Evolutionary conservation across 2,797 vertebrate genomes (phyloP).

Genomic region (Hydrophis major): DNA sequence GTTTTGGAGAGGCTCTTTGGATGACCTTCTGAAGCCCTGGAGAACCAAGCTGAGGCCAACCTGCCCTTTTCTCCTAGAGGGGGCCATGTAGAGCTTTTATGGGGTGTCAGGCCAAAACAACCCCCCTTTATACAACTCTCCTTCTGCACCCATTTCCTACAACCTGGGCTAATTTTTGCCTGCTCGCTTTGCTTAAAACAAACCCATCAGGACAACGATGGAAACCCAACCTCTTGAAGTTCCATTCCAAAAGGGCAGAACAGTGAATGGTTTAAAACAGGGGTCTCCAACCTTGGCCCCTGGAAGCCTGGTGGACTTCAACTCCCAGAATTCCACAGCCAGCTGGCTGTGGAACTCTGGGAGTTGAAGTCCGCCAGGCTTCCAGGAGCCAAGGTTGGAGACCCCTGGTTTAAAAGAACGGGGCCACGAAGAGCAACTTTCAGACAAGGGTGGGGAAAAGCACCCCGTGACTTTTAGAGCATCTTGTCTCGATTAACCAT

Average conservation of each 20-base stretch:
- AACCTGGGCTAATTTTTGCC: not conserved
- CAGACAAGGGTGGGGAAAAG: no score
- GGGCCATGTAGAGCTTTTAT: not conserved
- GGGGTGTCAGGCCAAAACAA: not conserved
- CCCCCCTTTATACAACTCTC: not conserved
- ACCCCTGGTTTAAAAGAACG: not conserved
- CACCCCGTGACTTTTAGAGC: not conserved
- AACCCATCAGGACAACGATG: not conserved
- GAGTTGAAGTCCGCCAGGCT: no score
- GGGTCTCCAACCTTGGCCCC: no score
- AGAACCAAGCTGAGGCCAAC: not conserved
- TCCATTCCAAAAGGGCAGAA: not conserved
- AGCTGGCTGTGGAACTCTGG: no score
- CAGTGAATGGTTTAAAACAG: not conserved
- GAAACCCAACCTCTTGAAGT: not conserved
- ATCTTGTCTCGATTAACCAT: not conserved
- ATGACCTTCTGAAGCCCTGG: not conserved
- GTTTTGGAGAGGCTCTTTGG: not conserved
- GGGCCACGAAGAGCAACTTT: not conserved
- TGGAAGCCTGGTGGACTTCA: no score
- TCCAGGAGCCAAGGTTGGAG: no score
- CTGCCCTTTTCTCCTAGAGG: not conserved
- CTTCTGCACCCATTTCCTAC: not conserved
- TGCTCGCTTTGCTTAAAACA: not conserved
- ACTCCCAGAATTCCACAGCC: no score